A percentile compares a stretch with the other conserved stretches of the same genome.
These are phyloP conservation scores for Drosophila austrosaltans DNA, from an alignment of 2,888 invertebrate genomes.

Conservation along the genomic window DNA sequence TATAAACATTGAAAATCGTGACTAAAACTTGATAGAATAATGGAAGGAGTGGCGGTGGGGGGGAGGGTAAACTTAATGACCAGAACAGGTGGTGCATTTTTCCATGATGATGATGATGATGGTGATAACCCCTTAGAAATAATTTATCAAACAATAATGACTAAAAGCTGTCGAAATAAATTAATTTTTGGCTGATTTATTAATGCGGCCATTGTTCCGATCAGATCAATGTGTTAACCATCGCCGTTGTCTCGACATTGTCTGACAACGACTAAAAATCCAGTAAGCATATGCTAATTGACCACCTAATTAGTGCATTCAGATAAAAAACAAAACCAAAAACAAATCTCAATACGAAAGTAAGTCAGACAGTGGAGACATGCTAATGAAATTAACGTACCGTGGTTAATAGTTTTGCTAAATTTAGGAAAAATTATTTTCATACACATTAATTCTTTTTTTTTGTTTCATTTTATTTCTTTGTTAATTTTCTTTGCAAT, in stretches of 20 bases:
- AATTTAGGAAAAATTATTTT: conserved; percentile 69
- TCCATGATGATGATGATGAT: background rate
- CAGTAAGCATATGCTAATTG: conserved; percentile 76
- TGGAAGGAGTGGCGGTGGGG: too few species aligned
- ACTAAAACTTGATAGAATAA: too few species aligned
- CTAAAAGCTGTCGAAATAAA: conserved; percentile 50
- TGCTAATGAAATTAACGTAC: conserved; percentile 77
- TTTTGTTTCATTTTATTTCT: conserved; percentile 41
- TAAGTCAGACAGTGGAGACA: conserved; percentile 39
- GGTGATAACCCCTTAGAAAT: conserved; percentile 32
- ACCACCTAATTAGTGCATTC: conserved; percentile 66
- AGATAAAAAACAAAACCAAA: conserved; percentile 22
- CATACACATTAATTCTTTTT: conserved; percentile 41
- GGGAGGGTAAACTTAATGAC: background rate
- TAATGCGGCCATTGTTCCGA: conserved; percentile 53
- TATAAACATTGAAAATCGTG: too few species aligned
- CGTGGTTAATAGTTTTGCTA: conserved; percentile 77
- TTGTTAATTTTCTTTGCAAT: conserved; percentile 59
- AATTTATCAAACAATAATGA: conserved; percentile 41
- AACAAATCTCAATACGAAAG: conserved; percentile 26
- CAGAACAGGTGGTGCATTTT: conserved; percentile 6
- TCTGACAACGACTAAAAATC: conserved; percentile 38
- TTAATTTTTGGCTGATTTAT: conserved; percentile 70
- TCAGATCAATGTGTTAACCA: conserved; percentile 50
- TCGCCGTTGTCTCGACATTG: conserved; percentile 14